Base-by-base conservation (phyloP, 2,113 vertebrate species). In the Pongo pygmaeus region DNA sequence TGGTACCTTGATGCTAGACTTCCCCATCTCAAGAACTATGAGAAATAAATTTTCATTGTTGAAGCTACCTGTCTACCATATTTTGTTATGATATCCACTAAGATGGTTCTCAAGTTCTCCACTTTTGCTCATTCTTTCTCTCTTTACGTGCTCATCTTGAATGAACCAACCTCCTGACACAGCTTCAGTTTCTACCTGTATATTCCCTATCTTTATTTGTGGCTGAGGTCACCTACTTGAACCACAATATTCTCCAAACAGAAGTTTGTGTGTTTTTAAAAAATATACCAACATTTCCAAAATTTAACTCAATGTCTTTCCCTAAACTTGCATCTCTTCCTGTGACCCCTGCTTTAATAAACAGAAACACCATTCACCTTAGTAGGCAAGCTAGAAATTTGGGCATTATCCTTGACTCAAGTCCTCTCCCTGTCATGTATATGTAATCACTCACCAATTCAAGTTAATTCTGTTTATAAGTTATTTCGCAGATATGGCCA, bases 381-480 rank as follows among this genome's bases (percentile, higher is more conserved):
- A 16, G 46, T 38, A 38, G 8, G 14, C 6, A 57, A 27, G 8
- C 5, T 78, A 50, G 50, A 77, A 14, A 81, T 77, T 2, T 16
- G 5, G 46, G 11, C 4, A 35, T 64, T 50, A 72, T 30, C 14
- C 38, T 46, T 46, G 38, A 67, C 10, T 32, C n/a, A 80, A 14
- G 2, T 64, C 0, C 4, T 74, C 9, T 74, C 17, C 9, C 12
- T n/a, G 4, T 9, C 32, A 27, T 59, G 0, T n/a, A 38, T 35
- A 40, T 27, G 4, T 18, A 75, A 70, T 23, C 6, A 40, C 0
- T 40, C 46, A 30, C 9, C 23, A 40, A 61, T 20, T 40, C 2
- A 22, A 75, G 38, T 23, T 48, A 7, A 79, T 70, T 72, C 5
- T 74, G 1, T 7, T 40, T 74, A 0, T 70, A 17, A 67, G 1